These are phyloP conservation scores for Chaenodraco wilsoni DNA, from an alignment of 2,797 vertebrate genomes.

Conservation along the genomic window DNA sequence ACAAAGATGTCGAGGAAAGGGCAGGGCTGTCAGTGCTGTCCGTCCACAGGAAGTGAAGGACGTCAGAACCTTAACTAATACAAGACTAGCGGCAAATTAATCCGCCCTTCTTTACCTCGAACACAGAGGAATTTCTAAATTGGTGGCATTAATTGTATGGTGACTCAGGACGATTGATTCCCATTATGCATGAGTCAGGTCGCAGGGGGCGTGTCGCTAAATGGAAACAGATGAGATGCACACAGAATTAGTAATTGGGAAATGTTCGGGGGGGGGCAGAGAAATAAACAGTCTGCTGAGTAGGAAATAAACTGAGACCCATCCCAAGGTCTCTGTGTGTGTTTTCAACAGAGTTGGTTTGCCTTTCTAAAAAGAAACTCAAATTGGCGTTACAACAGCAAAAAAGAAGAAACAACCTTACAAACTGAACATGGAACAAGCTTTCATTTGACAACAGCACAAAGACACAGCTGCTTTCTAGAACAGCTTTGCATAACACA, in stretches of 20 bases:
- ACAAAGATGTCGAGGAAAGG: constrained; percentile 42
- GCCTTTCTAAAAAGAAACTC: constrained; percentile 19
- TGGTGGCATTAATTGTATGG: constrained; percentile 87
- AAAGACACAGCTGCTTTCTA: constrained; percentile 9
- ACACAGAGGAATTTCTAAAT: constrained; percentile 86
- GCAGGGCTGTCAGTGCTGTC: constrained; percentile 54
- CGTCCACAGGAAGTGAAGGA: constrained; percentile 52
- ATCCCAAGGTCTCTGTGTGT: constrained; percentile 19
- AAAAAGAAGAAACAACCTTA: constrained; percentile 1
- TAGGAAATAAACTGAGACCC: constrained; percentile 17
- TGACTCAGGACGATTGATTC: constrained; percentile 89
- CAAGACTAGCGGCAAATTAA: constrained; percentile 85
- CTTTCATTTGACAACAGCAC: constrained; percentile 32
- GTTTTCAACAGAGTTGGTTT: constrained; percentile 35
- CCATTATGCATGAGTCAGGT: constrained; percentile 87
- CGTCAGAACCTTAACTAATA: constrained; percentile 81
- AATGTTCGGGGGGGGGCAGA: background rate
- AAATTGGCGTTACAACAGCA: constrained; percentile 2
- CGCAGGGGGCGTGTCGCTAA: constrained; percentile 82
- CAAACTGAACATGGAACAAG: constrained; percentile 6
- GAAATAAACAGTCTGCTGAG: constrained; percentile 34
- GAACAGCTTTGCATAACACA: background rate
- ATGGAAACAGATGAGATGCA: constrained; percentile 72
- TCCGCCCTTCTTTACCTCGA: constrained; percentile 81
- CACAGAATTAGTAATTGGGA: constrained; percentile 41